phyloP scores from a whole-genome alignment of 1,140 invertebrate species.

The Panagrolaimus sp. region DNA sequence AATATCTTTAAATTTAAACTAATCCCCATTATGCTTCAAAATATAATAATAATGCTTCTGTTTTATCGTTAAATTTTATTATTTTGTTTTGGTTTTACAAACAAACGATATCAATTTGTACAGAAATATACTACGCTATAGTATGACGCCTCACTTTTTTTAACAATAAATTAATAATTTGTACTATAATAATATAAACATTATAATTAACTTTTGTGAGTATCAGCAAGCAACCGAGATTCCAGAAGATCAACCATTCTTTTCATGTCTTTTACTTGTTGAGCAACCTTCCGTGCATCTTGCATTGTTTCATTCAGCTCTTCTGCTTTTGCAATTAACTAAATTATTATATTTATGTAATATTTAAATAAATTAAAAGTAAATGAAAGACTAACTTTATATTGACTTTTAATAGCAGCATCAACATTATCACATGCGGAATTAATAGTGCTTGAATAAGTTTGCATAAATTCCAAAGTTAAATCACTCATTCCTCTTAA shows the following conservation, averaged over 20 bases:
- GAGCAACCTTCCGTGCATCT: slow-evolving; percentile 9
- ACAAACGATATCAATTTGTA: too few relatives aligned
- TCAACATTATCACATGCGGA: slow-evolving; percentile 6
- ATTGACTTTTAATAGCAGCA: slow-evolving; percentile 5
- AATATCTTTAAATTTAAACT: not conserved
- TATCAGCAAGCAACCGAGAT: not conserved
- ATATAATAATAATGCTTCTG: too few relatives aligned
- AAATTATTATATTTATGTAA: not conserved
- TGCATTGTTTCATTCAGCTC: slow-evolving; percentile 7
- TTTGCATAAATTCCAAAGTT: slow-evolving; percentile 13
- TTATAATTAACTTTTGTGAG: too few relatives aligned
- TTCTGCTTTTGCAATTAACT: slow-evolving; percentile 12
- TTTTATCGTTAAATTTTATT: too few relatives aligned
- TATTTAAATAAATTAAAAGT: not conserved
- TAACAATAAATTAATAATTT: too few relatives aligned
- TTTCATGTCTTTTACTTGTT: slow-evolving; percentile 9
- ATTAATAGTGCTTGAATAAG: not conserved
- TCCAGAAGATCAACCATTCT: not conserved
- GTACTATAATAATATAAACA: too few relatives aligned
- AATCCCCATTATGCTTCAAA: not conserved
- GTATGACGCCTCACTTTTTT: too few relatives aligned
- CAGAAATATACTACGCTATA: too few relatives aligned
- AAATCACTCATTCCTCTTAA: slow-evolving; percentile 6
- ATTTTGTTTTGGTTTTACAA: too few relatives aligned
- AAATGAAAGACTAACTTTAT: not conserved